Evolutionary conservation across 2,888 invertebrate species (phyloP), one percentile per base, ranked within the genome.

Genomic region (Clivina fossor): DNA sequence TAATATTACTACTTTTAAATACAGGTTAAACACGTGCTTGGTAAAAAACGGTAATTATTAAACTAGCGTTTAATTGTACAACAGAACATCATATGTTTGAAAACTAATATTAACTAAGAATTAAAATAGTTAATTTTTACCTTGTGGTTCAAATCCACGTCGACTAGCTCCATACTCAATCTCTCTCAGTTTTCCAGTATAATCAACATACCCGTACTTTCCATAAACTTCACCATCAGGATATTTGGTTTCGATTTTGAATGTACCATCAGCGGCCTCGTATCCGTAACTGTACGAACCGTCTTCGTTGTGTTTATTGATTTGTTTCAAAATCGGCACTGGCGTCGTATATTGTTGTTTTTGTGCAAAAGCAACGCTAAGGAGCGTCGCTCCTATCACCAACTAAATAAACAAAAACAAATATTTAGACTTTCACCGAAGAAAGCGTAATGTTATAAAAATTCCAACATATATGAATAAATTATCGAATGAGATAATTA

Each of bases 271-370:
- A 0, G 90, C 92, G 0, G 83, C 88, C 72, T 93, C 92, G 72
- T 89, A 93, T 0, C 91, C 92, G 67, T 86, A 92, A 65, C 89
- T 90, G 74, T 93, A 93, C 8, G 90, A 90, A 0, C 90, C 91
- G 62, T 92, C 91, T 61, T 89, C 90, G 70, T 91, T 90, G 71
- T 91, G 90, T 59, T 84, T 80, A 77, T 90, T 88, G 69, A 91
- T 86, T 73, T 90, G 90, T 71, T 89, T 88, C 44, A 90, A 76
- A 69, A 90, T 90, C 1, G 89, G 88, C 7, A 89, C 85, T 0
- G 89, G 89, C 0, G 88, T 87, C 1, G 88, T 85, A 63, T 83
- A 80, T 55, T 76, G 72, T 63, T 80, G 80, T 54, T 71, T 71
- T 48, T 67, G 65, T 55, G 68, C 67, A 24, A 69, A 69, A 35